phyloP scores from a whole-genome alignment of 2,888 invertebrate species.

The Leucophenga maculata region DNA sequence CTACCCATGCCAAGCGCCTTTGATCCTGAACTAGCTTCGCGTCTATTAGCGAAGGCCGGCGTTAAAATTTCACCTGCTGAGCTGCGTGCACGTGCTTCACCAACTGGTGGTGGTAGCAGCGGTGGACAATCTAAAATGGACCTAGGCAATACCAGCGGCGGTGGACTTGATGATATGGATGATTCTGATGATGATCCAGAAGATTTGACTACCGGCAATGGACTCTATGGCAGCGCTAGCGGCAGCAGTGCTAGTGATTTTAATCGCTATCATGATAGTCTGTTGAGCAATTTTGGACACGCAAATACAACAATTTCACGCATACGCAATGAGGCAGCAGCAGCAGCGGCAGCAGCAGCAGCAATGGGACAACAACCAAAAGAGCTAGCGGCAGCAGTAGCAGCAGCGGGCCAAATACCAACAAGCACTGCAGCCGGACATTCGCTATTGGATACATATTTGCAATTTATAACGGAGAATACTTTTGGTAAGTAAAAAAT shows the following conservation, averaged over 20 bases:
- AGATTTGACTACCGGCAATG: slow-evolving; percentile 79
- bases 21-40: slow-evolving; percentile 90
- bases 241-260: slow-evolving; percentile 60
- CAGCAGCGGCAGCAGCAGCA: slow-evolving; percentile 63
- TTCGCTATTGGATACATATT: slow-evolving; percentile 87
- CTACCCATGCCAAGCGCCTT: slow-evolving; percentile 94
- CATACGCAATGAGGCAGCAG: slow-evolving; percentile 76
- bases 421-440: slow-evolving; percentile 80
- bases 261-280: slow-evolving; percentile 68
- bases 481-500: slow-evolving; percentile 76
- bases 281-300: slow-evolving; percentile 73
- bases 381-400: slow-evolving; percentile 74
- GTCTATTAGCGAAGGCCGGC: slow-evolving; percentile 88
- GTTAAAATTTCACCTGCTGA: slow-evolving; percentile 90
- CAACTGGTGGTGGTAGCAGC: slow-evolving; percentile 77
- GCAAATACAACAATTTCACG: slow-evolving; percentile 79
- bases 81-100: slow-evolving; percentile 86
- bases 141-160: slow-evolving; percentile 77
- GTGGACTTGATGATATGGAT: slow-evolving; percentile 78
- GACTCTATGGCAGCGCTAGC: slow-evolving; percentile 51
- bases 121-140: slow-evolving; percentile 76
- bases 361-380: slow-evolving; percentile 72
- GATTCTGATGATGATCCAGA: slow-evolving; percentile 84
- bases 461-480: slow-evolving; percentile 90
- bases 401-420: slow-evolving; percentile 78